These are phyloP conservation scores for Lophius americanus DNA, from an alignment of 2,797 vertebrate genomes.

Conservation along the genomic window DNA sequence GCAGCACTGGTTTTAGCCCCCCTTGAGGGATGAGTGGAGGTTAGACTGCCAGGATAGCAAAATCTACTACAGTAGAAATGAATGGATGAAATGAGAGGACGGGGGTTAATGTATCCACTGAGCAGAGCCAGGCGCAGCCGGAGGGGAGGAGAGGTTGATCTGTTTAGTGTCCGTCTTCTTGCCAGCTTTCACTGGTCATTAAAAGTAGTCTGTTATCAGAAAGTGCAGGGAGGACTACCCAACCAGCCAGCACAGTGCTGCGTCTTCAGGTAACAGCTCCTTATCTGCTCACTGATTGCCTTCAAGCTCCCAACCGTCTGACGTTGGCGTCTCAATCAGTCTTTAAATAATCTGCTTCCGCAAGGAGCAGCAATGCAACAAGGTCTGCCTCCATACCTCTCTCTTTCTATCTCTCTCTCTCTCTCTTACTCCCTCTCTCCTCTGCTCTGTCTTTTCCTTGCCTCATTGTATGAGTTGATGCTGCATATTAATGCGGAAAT, in stretches of 20 bases:
- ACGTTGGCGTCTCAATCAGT: conserved; percentile 86
- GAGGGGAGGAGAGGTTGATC: conserved; percentile 82
- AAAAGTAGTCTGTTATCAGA: conserved; percentile 85
- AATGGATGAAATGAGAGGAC: conserved; percentile 66
- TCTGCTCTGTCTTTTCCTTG: conserved; percentile 44
- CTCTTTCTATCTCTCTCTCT: conserved; percentile 47
- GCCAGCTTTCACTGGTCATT: conserved; percentile 86
- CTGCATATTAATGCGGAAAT: conserved; percentile 80
- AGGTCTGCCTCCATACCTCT: conserved; percentile 74
- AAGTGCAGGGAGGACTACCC: conserved; percentile 81
- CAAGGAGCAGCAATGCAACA: conserved; percentile 61
- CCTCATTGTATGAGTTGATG: conserved; percentile 68
- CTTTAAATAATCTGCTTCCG: conserved; percentile 86
- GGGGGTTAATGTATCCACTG: conserved; percentile 70
- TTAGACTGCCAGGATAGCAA: conserved; percentile 66
- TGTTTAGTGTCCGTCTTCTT: conserved; percentile 83
- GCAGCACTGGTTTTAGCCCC: conserved; percentile 52
- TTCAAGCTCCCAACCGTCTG: conserved; percentile 83
- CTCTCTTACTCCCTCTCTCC: conserved; percentile 33
- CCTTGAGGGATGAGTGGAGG: conserved; percentile 68
- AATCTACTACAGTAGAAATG: conserved; percentile 60
- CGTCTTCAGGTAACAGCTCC: conserved; percentile 84
- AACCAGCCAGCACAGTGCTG: conserved; percentile 76
- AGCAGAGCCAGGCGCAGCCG: conserved; percentile 75
- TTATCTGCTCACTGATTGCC: conserved; percentile 85